Evolutionary conservation across 2,797 vertebrate genomes (phyloP), one percentile per base, ranked within the genome.

Genomic region (Acanthornis magna): DNA sequence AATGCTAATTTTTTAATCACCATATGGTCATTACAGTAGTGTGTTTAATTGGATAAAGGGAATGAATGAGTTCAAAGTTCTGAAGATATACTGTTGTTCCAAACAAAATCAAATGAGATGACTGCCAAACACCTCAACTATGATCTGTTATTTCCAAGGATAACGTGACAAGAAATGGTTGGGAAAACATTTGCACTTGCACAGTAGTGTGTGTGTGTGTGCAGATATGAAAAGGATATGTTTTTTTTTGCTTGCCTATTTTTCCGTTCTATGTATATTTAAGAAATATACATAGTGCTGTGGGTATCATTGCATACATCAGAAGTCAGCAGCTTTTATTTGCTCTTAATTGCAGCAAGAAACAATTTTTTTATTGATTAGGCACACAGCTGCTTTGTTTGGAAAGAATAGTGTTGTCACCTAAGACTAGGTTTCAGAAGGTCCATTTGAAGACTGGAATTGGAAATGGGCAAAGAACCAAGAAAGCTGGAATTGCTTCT

Each of bases 231-330:
- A 94, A 77, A 76, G 10, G 62, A 72, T 80, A 57, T 2, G 4
- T n/a, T 62, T 86, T 94, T 94, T 92, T 94, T 87, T 81, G 88
- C 83, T 96, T 96, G 95, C 92, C 71, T 85, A 7, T 92, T 91
- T 91, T 84, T 76, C 23, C 16, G 95, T 85, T 93, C 96, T 97
- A 97, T 97, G 97, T 97, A 97, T 97, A 97, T 97, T 97, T 94
- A 76, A 84, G 29, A 82, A 96, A 96, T 97, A 97, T 97, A 97
- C 97, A 97, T 97, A 96, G 91, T 82, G 92, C 92, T 86, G 42
- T 93, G 92, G 76, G 92, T 95, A 48, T 95, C 97, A 97, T 91
- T 97, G 90, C 96, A 88, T 96, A 97, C 95, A 95, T 97, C 91
- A 83, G 95, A 96, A 96, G 72, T 85, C 79, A 88, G 83, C 81